These are phyloP conservation scores for Odobenus rosmarus DNA, from an alignment of 2,113 vertebrate genomes.

Conservation along the genomic window DNA sequence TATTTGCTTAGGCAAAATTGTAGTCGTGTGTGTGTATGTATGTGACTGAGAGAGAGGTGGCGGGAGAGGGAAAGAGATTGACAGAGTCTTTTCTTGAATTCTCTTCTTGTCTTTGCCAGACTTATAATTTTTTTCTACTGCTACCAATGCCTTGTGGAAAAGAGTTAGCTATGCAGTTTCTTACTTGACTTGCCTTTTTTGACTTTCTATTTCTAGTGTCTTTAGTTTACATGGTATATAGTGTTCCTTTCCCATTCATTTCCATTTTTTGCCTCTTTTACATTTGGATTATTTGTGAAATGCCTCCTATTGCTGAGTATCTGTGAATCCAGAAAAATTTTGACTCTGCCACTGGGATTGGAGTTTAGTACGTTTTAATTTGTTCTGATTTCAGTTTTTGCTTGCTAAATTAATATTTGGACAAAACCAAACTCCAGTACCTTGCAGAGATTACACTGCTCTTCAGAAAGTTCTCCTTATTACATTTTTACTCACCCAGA, in stretches of 20 bases:
- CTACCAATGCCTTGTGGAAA: not conserved
- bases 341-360: not conserved
- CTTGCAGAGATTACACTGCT: not conserved
- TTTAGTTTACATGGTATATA: not conserved
- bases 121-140: not conserved
- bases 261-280: not conserved
- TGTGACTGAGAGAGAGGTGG: not conserved
- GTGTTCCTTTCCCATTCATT: not conserved
- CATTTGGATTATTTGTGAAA: not conserved
- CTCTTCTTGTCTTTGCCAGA: not conserved
- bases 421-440: not conserved
- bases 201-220: not conserved
- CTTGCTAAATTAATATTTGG: not conserved
- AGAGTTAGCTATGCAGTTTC: not conserved
- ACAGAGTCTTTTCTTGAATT: not conserved
- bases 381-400: not conserved
- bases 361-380: not conserved
- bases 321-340: not conserved
- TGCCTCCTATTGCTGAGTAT: not conserved
- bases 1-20: not conserved
- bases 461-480: not conserved
- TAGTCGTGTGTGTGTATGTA: not conserved
- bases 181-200: not conserved
- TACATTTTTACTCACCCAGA: not conserved
- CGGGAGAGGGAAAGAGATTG: not conserved